A percentile compares a stretch with the other conserved stretches of the same genome.
phyloP scores from a whole-genome alignment of 2,113 vertebrate species.

The Nycticorax nycticorax region DNA sequence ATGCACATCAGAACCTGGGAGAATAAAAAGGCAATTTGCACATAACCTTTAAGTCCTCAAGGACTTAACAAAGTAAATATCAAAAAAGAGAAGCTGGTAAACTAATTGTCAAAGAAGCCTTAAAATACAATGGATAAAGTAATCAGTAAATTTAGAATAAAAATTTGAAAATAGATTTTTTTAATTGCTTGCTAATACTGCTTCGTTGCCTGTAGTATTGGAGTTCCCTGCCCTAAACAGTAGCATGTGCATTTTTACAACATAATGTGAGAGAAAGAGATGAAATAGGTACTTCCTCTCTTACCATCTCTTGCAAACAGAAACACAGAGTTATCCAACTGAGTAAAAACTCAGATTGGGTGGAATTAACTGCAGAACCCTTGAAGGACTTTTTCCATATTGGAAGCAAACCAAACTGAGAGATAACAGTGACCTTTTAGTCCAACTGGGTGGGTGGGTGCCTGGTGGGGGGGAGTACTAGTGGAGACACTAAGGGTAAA shows the following conservation, averaged over 20 bases:
- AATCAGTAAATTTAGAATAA: background rate
- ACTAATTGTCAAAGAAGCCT: background rate
- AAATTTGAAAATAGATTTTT: background rate
- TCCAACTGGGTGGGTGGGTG: accelerated
- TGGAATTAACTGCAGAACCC: background rate
- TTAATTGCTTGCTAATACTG: background rate
- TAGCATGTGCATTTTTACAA: background rate
- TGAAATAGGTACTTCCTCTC: background rate
- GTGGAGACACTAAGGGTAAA: background rate
- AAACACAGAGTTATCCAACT: background rate
- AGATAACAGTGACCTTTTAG: background rate
- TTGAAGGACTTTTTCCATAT: background rate
- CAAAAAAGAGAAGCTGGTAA: background rate
- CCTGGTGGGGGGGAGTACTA: background rate
- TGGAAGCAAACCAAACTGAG: background rate
- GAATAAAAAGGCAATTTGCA: background rate
- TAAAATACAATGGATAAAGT: background rate
- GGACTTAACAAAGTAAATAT: background rate
- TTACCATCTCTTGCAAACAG: background rate
- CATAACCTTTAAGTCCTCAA: background rate
- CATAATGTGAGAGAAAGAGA: background rate
- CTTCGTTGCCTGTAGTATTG: background rate
- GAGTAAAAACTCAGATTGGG: background rate
- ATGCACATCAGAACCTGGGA: background rate
- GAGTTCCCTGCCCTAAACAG: background rate